phyloP scores from a whole-genome alignment of 2,888 invertebrate genomes.

The Cheilosia soror region DNA sequence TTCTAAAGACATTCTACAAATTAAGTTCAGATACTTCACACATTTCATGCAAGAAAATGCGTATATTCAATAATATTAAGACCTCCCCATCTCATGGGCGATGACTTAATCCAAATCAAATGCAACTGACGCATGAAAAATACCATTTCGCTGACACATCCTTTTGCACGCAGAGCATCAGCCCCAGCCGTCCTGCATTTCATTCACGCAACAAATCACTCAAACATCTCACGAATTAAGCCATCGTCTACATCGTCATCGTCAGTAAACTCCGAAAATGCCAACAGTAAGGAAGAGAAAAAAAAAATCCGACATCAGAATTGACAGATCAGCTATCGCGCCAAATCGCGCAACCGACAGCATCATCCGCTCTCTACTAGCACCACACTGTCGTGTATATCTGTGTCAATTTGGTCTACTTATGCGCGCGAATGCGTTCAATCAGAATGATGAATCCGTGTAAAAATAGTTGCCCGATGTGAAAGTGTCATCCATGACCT shows the following conservation, averaged over 20 bases:
- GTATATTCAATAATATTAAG: background rate
- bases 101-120: slow-evolving; percentile 69
- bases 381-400: background rate
- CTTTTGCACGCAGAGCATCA: slow-evolving; percentile 23
- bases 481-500: slow-evolving; percentile 62
- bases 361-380: slow-evolving; percentile 15
- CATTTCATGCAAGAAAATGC: too few species aligned
- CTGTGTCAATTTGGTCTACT: slow-evolving; percentile 11
- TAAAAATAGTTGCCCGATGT: slow-evolving; percentile 61
- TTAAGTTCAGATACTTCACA: too few species aligned
- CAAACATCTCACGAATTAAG: slow-evolving; percentile 74
- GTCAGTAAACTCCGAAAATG: slow-evolving; percentile 70
- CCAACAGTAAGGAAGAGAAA: slow-evolving; percentile 17
- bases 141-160: slow-evolving; percentile 69
- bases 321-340: slow-evolving; percentile 73
- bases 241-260: slow-evolving; percentile 57
- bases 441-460: slow-evolving; percentile 51
- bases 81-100: background rate
- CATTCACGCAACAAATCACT: slow-evolving; percentile 72
- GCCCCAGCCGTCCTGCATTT: background rate
- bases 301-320: slow-evolving; percentile 32
- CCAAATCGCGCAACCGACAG: slow-evolving; percentile 64
- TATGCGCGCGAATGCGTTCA: slow-evolving; percentile 48
- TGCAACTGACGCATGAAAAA: slow-evolving; percentile 73
- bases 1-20: too few species aligned